Evolutionary conservation across 1,140 invertebrate genomes (phyloP).

Genomic region (Pentalonia nigronervosa): DNA sequence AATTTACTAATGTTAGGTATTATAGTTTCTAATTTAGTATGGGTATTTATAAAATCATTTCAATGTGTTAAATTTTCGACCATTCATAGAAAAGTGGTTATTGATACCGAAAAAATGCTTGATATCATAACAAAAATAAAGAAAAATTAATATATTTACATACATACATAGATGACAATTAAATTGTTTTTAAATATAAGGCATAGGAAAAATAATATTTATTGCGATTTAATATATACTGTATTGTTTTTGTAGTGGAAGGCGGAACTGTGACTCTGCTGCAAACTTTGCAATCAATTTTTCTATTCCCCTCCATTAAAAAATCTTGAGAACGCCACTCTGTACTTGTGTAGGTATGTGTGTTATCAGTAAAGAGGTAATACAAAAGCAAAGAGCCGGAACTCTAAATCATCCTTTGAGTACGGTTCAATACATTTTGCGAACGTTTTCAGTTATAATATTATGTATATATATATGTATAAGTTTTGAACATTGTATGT

Average conservation of each 20-base stretch:
- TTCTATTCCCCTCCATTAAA: background rate
- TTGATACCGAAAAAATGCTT: background rate
- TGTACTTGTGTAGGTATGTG: background rate
- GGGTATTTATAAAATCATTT: background rate
- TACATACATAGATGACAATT: background rate
- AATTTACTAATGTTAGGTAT: background rate
- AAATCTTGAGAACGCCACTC: background rate
- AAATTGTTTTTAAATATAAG: background rate
- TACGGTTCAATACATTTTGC: background rate
- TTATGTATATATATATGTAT: background rate
- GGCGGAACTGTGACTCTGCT: background rate
- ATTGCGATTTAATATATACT: background rate
- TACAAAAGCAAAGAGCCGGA: background rate
- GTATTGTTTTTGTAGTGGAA: background rate
- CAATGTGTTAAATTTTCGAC: background rate
- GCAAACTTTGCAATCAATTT: background rate
- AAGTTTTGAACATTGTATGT: background rate
- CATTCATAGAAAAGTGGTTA: background rate
- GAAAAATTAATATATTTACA: background rate
- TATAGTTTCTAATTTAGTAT: background rate
- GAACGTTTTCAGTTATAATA: constrained; percentile 4
- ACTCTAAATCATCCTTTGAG: background rate
- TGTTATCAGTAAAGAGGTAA: background rate
- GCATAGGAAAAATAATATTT: background rate
- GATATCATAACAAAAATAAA: background rate